Evolutionary conservation across 2,797 vertebrate species (phyloP), one percentile per base, ranked within the genome.

Genomic region (Clarias platycephalus): DNA sequence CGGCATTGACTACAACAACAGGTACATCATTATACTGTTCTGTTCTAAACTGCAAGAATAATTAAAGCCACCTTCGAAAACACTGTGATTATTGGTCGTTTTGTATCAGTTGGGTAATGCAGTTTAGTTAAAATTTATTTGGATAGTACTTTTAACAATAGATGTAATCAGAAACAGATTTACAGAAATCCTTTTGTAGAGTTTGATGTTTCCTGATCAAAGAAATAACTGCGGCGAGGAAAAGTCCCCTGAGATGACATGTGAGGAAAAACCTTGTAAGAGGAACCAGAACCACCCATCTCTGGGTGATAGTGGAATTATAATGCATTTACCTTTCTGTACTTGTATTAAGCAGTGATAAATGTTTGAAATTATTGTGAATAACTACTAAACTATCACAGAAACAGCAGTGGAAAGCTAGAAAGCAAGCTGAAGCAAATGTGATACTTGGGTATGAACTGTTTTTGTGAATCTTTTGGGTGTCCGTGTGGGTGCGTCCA

Each of bases 1-100:
- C 12, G 97, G 97, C 24, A 96, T 99, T 3, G 98, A 99, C 91
- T 98, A 98, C 93, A 91, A 96, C 90, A 98, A 97, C 96, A 99
- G 98, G 98, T 99, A 96, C 40, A 63, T 34, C 13, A 37, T 70
- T 40, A 26, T 70, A 16, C 85, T 83, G 13, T 70, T 13, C 24
- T 66, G 13, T 70, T 24, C 24, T 66, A 28, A 64, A n/a, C 31
- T 60, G 57, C 22, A 34, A 78, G 62, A 37, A 37, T n/a, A 62
- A n/a, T 78, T 18, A n/a, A 77, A n/a, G 3, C 57, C 4, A 13
- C 3, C 1, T n/a, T 78, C 10, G 37, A 40, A 62, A 62, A 62
- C 31, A 16, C 5, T 26, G 57, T 37, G 31, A 78, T 62, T 60
- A 62, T 24, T 20, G 26, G 49, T 31, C 55, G 22, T 60, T 57